Percentiles rank a stretch among this genome's conserved stretches.
These are phyloP conservation scores for Tetranychus urticae DNA, from an alignment of 1,140 invertebrate genomes.

Conservation along the genomic window DNA sequence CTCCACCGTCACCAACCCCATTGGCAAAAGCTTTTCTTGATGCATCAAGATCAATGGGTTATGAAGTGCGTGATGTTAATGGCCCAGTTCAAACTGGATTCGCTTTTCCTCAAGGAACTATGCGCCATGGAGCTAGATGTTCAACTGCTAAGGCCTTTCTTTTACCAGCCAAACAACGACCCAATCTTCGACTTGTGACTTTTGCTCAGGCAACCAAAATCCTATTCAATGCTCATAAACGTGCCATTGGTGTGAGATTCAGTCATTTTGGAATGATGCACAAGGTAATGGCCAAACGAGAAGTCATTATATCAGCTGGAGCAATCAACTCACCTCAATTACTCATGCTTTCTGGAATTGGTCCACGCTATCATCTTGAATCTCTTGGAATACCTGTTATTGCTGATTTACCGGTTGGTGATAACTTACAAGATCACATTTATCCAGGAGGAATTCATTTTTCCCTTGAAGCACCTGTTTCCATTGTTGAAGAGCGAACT, in stretches of 20 bases:
- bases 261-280: constrained; percentile 34
- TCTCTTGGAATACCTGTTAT: constrained; percentile 14
- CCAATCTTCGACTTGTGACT: constrained; percentile 64
- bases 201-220: constrained; percentile 57
- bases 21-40: constrained; percentile 52
- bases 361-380: constrained; percentile 32
- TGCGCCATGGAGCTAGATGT: constrained; percentile 59
- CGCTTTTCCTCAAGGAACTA: constrained; percentile 44
- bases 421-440: constrained; percentile 22
- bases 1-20: constrained; percentile 51
- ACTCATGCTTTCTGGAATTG: constrained; percentile 73
- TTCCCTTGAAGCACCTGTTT: constrained; percentile 21
- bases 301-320: constrained; percentile 55
- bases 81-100: constrained; percentile 42
- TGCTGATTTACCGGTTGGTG: constrained; percentile 24
- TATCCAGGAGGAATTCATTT: constrained; percentile 13
- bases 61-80: constrained; percentile 52
- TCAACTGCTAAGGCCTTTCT: constrained; percentile 73
- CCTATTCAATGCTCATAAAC: constrained; percentile 51
- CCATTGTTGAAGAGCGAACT: constrained; percentile 43
- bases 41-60: constrained; percentile 51
- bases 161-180: constrained; percentile 45
- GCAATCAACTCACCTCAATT: constrained; percentile 53
- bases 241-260: constrained; percentile 50
- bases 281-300: constrained; percentile 38